Percentiles rank a stretch among this genome's conserved stretches.
Conservation (phyloP, 2,113 vertebrate species). For the Formicarius rufipectus region DNA sequence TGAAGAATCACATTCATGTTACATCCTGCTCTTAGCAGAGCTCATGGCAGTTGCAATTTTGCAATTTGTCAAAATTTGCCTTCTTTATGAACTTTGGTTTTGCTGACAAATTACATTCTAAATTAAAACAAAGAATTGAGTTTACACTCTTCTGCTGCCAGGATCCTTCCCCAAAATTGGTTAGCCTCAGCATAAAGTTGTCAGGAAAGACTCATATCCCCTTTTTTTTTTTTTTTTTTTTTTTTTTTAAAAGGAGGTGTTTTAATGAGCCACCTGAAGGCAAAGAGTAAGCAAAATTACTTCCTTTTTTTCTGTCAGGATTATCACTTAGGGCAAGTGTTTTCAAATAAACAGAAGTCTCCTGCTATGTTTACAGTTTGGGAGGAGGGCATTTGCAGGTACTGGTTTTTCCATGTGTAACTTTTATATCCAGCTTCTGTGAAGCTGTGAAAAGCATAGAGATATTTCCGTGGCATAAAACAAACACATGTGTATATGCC, state of each 20-base stretch:
- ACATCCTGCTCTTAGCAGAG: slow-evolving; percentile 56
- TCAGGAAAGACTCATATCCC: slow-evolving; percentile 13
- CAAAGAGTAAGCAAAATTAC: slow-evolving; percentile 45
- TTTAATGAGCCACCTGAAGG: slow-evolving; percentile 60
- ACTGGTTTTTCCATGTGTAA: neutral
- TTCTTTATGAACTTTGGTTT: slow-evolving; percentile 52
- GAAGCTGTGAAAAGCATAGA: neutral
- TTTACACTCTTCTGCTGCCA: slow-evolving; percentile 21
- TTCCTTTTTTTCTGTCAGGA: slow-evolving; percentile 33
- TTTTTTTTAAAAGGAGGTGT: neutral
- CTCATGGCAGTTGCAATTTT: slow-evolving; percentile 58
- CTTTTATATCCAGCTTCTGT: neutral
- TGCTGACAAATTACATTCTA: slow-evolving; percentile 58
- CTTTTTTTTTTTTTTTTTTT: neutral
- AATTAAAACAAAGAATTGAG: slow-evolving; percentile 51
- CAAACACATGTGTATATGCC: neutral
- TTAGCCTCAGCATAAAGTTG: neutral
- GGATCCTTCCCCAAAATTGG: neutral
- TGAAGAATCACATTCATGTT: slow-evolving; percentile 41
- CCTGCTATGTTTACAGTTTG: slow-evolving; percentile 4
- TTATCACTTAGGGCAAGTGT: slow-evolving; percentile 42
- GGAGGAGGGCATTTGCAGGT: neutral
- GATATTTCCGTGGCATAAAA: neutral
- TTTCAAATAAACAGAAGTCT: slow-evolving; percentile 45
- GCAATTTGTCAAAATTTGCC: slow-evolving; percentile 66